Evolutionary conservation across 2,113 vertebrate species (phyloP).

Genomic region (Sceloporus undulatus): DNA sequence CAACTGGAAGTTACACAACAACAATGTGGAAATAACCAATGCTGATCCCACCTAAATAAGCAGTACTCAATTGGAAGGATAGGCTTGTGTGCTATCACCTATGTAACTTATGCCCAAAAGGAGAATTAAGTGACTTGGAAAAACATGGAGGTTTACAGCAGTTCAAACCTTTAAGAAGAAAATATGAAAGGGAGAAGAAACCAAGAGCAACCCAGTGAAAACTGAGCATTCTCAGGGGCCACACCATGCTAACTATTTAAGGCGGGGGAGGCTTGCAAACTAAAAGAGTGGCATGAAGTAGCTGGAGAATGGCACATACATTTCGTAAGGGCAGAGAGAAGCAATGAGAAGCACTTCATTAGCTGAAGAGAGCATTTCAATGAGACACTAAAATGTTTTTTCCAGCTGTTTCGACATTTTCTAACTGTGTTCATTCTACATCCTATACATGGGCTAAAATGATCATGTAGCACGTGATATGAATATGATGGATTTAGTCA

Average conservation of each 20-base stretch:
- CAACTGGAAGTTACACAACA: neutral
- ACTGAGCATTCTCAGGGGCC: too few relatives aligned
- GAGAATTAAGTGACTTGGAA: too few relatives aligned
- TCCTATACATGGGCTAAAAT: neutral
- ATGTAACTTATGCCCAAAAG: too few relatives aligned
- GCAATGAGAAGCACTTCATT: neutral
- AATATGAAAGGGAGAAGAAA: too few relatives aligned
- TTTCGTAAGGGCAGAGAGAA: neutral
- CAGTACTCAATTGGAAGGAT: neutral
- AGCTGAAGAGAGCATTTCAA: too few relatives aligned
- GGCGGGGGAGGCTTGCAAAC: too few relatives aligned
- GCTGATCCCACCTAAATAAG: neutral
- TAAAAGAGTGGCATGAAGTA: too few relatives aligned
- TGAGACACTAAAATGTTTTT: neutral
- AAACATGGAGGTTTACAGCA: neutral
- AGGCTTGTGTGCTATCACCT: neutral
- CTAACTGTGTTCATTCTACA: too few relatives aligned
- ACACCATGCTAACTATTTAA: too few relatives aligned
- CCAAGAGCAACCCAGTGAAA: too few relatives aligned
- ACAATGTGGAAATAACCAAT: neutral
- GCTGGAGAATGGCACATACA: neutral
- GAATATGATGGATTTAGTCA: neutral
- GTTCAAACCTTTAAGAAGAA: neutral
- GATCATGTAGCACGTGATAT: neutral
- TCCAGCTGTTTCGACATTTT: neutral